A percentile compares a stretch with the other conserved stretches of the same genome.
These are phyloP conservation scores for Hyperopisus bebe DNA, from an alignment of 2,113 vertebrate genomes.

Conservation along the genomic window DNA sequence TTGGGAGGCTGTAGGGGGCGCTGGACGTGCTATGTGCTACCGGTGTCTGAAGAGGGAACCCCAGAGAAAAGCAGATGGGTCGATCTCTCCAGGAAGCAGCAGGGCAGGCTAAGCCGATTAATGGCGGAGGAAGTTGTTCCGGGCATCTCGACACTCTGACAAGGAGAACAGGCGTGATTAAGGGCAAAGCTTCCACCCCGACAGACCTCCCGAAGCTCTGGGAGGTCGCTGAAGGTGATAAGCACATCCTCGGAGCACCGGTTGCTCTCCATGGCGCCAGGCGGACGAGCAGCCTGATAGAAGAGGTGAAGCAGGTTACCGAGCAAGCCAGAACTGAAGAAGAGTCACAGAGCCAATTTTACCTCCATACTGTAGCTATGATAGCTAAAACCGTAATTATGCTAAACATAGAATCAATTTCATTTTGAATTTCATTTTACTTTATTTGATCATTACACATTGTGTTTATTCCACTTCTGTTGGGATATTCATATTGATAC, in stretches of 20 bases:
- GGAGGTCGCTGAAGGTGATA: background rate
- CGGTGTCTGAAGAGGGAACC: background rate
- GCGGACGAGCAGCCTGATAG: background rate
- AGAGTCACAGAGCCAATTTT: background rate
- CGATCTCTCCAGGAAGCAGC: background rate
- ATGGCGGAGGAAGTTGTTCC: background rate
- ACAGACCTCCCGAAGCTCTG: background rate
- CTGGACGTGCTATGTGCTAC: background rate
- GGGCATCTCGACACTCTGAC: background rate
- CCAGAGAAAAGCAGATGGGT: conserved; percentile 1
- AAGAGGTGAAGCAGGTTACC: background rate
- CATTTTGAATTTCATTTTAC: background rate
- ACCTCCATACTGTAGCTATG: background rate
- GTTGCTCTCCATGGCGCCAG: background rate
- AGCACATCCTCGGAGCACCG: background rate
- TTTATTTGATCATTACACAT: background rate
- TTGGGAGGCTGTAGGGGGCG: background rate
- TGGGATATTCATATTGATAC: background rate
- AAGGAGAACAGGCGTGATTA: background rate
- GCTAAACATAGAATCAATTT: background rate
- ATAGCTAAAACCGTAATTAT: background rate
- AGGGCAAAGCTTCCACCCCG: background rate
- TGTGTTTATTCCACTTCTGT: background rate
- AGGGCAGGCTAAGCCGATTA: background rate
- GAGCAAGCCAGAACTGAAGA: background rate